These are phyloP conservation scores for Crenuchus spilurus DNA, from an alignment of 2,797 vertebrate genomes.

Conservation along the genomic window DNA sequence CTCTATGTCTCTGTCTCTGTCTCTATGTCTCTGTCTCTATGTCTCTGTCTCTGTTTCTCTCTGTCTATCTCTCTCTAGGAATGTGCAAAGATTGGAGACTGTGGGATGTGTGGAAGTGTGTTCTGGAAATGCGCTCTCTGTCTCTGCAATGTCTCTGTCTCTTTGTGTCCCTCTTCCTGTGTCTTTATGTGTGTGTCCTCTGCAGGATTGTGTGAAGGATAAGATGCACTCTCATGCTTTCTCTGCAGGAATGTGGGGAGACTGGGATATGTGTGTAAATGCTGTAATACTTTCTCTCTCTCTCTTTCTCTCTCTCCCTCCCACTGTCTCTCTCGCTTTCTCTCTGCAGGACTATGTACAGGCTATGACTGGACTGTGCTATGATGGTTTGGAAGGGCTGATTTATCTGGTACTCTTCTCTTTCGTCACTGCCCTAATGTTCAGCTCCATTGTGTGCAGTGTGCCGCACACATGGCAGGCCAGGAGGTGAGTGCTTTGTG, in stretches of 20 bases:
- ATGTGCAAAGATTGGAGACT: no score
- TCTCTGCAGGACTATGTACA: conserved; percentile 89
- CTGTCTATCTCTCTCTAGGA: no score
- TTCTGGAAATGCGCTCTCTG: conserved; percentile 5
- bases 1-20: neutral
- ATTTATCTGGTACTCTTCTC: conserved; percentile 98
- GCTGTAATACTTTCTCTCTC: neutral
- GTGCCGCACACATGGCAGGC: conserved; percentile 95
- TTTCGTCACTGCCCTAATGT: conserved; percentile 97
- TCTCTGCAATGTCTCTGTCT: conserved; percentile 25
- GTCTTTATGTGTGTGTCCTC: neutral
- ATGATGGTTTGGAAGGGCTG: conserved; percentile 94
- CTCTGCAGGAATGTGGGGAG: neutral
- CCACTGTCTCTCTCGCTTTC: neutral
- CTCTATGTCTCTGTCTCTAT: no score
- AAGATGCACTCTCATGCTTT: neutral
- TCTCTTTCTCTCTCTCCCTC: neutral
- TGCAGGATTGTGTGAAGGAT: neutral
- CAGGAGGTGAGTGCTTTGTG: conserved; percentile 81
- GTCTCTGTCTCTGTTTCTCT: no score
- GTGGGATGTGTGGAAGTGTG: no score
- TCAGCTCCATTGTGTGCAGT: conserved; percentile 95
- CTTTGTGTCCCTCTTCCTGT: neutral
- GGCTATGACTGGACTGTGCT: conserved; percentile 94
- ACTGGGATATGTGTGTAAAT: conserved; percentile 27